Base-by-base conservation (phyloP, 92 coral and sea anemone species). In the Pocillopora grandis region DNA sequence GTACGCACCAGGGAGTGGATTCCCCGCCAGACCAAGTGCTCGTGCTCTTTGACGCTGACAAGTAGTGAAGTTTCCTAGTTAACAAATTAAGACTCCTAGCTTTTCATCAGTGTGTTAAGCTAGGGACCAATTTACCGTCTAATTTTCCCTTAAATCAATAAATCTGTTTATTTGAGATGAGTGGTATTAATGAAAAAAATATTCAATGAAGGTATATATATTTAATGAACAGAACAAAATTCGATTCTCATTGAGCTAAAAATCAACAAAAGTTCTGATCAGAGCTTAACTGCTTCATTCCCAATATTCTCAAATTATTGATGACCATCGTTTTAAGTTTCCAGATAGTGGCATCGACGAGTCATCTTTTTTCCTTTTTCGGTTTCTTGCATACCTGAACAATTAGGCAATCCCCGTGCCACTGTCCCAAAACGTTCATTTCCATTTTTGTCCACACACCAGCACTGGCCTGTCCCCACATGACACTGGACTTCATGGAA, bases 391-490 rank as follows among this genome's bases (percentile, higher is more conserved):
- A 42, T 42, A 72, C 37, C 72, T 68, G 72, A 74, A 77, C 98
- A 95, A 76, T 94, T 90, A 13, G 98, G 98, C 60, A 67, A n/a
- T 64, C 89, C 90, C 9, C 87, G 85, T 56, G 87, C 79, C 10
- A 33, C 89, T 35, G 93, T 94, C 15, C 98, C 98, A 83, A 76
- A 82, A 20, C 77, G 77, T 67, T 93, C 98, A 69, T 87, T 94
- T n/a, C 98, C 98, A 81, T 95, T 92, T 55, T 63, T 83, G 75
- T 95, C 96, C 71, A 90, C 98, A 76, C 98, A 95, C 98, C 98
- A 95, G 80, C 98, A 95, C 76, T 93, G 92, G 48, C 98, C 98
- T 11, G 91, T 88, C 71, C 87, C 42, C 31, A 82, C 90, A 85
- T 92, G 93, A 84, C 98, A 95, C 75, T 93, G 98, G 12, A 94